Percentiles rank a stretch among this genome's conserved stretches.
Evolutionary conservation across 2,888 invertebrate species (phyloP).

Genomic region (Masnerella sp.): DNA sequence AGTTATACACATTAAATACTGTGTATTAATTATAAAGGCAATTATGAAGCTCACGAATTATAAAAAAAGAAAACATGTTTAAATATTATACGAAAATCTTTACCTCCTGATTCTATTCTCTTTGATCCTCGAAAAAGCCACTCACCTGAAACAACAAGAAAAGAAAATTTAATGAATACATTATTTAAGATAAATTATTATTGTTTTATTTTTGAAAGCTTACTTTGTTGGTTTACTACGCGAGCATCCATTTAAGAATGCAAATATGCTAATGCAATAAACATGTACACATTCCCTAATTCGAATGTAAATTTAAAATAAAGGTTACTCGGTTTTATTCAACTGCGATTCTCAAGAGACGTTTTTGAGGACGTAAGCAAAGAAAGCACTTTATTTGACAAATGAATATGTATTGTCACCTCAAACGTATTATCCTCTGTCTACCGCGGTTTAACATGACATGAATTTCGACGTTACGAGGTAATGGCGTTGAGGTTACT

Average conservation of each 20-base stretch:
- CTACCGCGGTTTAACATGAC: conserved; percentile 50
- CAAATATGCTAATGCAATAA: conserved; percentile 27
- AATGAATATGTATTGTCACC: conserved; percentile 55
- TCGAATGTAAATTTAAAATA: conserved; percentile 44
- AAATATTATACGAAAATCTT: background rate
- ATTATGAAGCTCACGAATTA: too few species aligned
- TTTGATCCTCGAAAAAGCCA: background rate
- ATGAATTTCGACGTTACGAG: conserved; percentile 53
- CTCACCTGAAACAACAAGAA: conserved; percentile 25
- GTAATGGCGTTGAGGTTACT: conserved; percentile 50
- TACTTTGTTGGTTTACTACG: background rate
- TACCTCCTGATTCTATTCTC: background rate
- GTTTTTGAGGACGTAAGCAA: conserved; percentile 41
- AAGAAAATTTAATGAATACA: conserved; percentile 1
- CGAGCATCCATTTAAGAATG: conserved; percentile 5
- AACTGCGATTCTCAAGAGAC: conserved; percentile 36
- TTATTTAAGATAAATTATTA: background rate
- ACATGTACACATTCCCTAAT: conserved; percentile 17
- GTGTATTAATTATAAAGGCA: too few species aligned
- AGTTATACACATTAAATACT: too few species aligned
- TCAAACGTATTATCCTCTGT: conserved; percentile 50
- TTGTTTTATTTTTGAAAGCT: background rate
- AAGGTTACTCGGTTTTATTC: conserved; percentile 35
- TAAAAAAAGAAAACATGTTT: too few species aligned
- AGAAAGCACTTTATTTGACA: conserved; percentile 51